Conservation (phyloP, 2,797 vertebrate species). For the Monodelphis domestica region DNA sequence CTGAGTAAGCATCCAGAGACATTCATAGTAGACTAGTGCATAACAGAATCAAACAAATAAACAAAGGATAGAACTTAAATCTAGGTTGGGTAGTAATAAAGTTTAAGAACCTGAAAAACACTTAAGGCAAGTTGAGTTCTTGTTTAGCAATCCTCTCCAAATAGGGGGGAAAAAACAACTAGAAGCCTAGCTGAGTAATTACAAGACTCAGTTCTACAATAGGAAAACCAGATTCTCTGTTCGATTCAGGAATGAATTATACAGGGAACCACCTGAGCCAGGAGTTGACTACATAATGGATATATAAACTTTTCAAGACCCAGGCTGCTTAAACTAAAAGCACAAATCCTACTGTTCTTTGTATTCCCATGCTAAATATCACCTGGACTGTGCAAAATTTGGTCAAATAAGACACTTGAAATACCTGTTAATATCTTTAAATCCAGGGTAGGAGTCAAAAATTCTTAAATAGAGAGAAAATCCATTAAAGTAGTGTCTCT, state of each 20-base stretch:
- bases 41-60: neutral
- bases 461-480: slow-evolving; percentile 22
- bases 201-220: neutral
- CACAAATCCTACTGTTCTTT: neutral
- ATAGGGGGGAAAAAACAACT: too few species aligned
- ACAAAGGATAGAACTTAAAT: neutral
- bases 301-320: slow-evolving; percentile 12
- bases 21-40: neutral
- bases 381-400: neutral
- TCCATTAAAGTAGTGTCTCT: slow-evolving; percentile 20
- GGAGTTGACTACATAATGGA: neutral
- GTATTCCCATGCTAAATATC: slow-evolving; percentile 39
- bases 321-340: slow-evolving; percentile 36
- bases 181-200: neutral
- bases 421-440: slow-evolving; percentile 11
- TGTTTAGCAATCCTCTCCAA: neutral
- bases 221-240: neutral
- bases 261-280: neutral
- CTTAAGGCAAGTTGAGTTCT: neutral
- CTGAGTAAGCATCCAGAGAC: neutral
- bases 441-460: slow-evolving; percentile 8
- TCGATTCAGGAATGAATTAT: neutral
- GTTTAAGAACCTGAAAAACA: neutral
- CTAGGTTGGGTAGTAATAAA: neutral
- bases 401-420: slow-evolving; percentile 5